These are phyloP conservation scores for Phasia obesa DNA, from an alignment of 2,888 invertebrate genomes.

Conservation along the genomic window DNA sequence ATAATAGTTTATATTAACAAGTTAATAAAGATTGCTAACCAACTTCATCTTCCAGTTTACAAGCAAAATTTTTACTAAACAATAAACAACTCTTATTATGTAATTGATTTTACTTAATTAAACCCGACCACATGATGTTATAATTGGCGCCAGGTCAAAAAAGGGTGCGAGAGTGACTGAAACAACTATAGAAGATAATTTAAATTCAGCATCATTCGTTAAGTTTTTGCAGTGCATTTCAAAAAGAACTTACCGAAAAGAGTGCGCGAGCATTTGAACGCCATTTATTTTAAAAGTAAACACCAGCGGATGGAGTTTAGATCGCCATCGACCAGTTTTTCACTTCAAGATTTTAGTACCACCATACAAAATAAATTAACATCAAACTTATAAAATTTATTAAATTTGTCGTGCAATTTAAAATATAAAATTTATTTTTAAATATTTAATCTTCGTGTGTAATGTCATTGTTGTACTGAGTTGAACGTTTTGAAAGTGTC, in stretches of 20 bases:
- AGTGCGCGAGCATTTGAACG: conserved; percentile 72
- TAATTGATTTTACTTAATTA: background rate
- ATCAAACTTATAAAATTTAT: conserved; percentile 7
- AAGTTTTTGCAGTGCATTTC: background rate
- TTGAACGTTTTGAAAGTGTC: conserved; percentile 15
- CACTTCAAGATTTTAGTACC: conserved; percentile 1
- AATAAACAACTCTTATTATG: background rate
- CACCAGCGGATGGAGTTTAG: conserved; percentile 75
- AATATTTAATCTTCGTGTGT: conserved; percentile 18
- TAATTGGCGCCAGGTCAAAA: conserved; percentile 2
- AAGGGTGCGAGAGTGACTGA: background rate
- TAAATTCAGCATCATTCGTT: conserved; percentile 54
- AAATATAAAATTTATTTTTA: conserved; percentile 18
- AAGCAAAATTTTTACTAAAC: background rate
- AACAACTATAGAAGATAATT: background rate
- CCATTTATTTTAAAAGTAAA: conserved; percentile 77
- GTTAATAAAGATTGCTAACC: too few relatives aligned
- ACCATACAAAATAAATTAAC: background rate
- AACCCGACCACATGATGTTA: conserved; percentile 22
- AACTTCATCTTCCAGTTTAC: too few relatives aligned
- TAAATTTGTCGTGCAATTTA: conserved; percentile 50
- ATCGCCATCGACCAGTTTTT: conserved; percentile 60
- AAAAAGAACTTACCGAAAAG: conserved; percentile 25
- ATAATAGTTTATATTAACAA: too few relatives aligned
- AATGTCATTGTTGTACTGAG: conserved; percentile 46